phyloP scores from a whole-genome alignment of 2,888 invertebrate species.

The Argyra leucocephala region DNA sequence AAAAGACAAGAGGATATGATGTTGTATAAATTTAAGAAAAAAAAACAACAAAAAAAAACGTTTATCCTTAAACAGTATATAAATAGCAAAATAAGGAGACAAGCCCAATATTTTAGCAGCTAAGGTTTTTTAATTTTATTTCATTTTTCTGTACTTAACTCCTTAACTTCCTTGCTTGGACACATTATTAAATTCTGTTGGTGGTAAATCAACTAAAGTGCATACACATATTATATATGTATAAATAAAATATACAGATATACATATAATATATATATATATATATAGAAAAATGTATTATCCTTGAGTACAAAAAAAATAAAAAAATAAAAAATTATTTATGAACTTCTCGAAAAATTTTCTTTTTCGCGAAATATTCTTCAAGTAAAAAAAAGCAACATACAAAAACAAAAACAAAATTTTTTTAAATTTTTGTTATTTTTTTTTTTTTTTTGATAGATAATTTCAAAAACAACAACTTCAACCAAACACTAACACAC shows the following conservation, averaged over 20 bases:
- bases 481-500: no score
- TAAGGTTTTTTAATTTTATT: no score
- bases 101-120: no score
- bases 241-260: background rate
- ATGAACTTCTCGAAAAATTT: slow-evolving; percentile 2
- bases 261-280: no score
- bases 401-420: background rate
- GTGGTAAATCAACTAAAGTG: background rate
- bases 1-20: background rate
- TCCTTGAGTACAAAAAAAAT: no score
- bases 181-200: slow-evolving; percentile 1
- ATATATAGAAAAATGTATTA: no score
- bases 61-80: background rate
- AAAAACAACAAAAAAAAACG: background rate
- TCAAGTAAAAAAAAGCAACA: no score
- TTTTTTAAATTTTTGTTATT: background rate
- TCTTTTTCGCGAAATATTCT: background rate
- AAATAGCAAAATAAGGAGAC: no score
- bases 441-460: background rate
- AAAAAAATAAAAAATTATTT: background rate
- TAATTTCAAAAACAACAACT: background rate
- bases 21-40: background rate
- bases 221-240: background rate
- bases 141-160: background rate
- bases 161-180: background rate